A percentile compares a stretch with the other conserved stretches of the same genome.
These are phyloP conservation scores for Strongylocentrotus purpuratus DNA, from an alignment of 35 echinoderm and acorn worm genomes.

Conservation along the genomic window DNA sequence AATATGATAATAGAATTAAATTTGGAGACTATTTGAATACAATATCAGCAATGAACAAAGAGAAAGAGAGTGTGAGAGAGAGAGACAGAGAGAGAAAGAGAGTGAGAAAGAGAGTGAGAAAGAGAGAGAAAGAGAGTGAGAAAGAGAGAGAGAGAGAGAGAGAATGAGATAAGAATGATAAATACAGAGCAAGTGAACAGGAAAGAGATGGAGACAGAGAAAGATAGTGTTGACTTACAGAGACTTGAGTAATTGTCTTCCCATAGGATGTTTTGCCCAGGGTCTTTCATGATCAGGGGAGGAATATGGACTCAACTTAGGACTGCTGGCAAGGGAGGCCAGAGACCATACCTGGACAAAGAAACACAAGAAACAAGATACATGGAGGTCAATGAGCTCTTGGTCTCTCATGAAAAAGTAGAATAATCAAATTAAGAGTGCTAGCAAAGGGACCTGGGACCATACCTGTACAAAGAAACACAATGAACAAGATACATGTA, in stretches of 20 bases:
- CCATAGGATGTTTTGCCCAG: constrained; percentile 92
- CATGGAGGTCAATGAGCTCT: neutral
- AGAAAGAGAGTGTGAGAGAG: no score
- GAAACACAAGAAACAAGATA: neutral
- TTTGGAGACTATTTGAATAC: no score
- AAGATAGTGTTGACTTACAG: constrained; percentile 63
- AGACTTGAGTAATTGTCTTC: constrained; percentile 73
- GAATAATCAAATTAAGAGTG: constrained; percentile 59
- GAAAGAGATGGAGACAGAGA: neutral
- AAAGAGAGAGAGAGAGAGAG: no score
- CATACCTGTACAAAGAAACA: constrained; percentile 53
- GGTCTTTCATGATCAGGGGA: constrained; percentile 74
- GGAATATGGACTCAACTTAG: constrained; percentile 54
- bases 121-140: no score
- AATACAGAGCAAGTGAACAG: no score
- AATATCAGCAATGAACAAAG: no score
- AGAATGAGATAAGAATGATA: no score
- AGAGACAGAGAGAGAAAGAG: no score
- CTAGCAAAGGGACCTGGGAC: constrained; percentile 80
- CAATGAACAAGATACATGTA: no score
- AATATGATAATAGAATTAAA: no score
- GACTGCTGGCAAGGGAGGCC: constrained; percentile 67
- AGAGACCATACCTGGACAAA: constrained; percentile 78
- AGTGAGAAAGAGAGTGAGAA: no score
- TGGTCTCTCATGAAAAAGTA: no score